phyloP scores from a whole-genome alignment of 1,140 invertebrate genomes.

The Temnothorax nylanderi region DNA sequence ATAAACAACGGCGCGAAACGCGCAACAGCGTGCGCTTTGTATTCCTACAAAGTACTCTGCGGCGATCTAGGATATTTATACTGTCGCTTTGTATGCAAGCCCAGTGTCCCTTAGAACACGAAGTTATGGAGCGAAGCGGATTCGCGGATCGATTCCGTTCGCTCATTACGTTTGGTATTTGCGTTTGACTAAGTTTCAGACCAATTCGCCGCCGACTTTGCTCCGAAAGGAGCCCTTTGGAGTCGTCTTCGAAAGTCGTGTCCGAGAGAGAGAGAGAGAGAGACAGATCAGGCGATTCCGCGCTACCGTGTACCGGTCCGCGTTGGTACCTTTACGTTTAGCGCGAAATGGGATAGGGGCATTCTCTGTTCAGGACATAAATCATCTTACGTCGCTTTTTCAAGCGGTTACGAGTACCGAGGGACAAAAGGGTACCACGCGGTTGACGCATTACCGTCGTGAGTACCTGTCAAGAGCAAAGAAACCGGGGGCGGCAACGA shows the following conservation, averaged over 20 bases:
- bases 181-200: not conserved
- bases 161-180: not conserved
- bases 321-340: not conserved
- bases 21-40: not conserved
- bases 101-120: not conserved
- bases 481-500: not conserved
- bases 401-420: not conserved
- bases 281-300: not conserved
- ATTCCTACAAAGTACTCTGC: not conserved
- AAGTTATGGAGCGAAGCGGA: not conserved
- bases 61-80: slow-evolving; percentile 9
- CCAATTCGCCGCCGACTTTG: not conserved
- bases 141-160: no score
- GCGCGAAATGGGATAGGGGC: not conserved
- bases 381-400: not conserved
- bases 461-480: slow-evolving; percentile 18
- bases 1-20: not conserved
- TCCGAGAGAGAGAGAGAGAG: no score
- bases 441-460: slow-evolving; percentile 5
- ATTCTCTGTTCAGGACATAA: not conserved
- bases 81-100: not conserved
- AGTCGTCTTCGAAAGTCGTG: not conserved
- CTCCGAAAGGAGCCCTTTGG: not conserved
- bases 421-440: not conserved
- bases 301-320: no score